A percentile compares a stretch with the other conserved stretches of the same genome.
Evolutionary conservation across 2,888 invertebrate species (phyloP).

Genomic region (Timema podura): DNA sequence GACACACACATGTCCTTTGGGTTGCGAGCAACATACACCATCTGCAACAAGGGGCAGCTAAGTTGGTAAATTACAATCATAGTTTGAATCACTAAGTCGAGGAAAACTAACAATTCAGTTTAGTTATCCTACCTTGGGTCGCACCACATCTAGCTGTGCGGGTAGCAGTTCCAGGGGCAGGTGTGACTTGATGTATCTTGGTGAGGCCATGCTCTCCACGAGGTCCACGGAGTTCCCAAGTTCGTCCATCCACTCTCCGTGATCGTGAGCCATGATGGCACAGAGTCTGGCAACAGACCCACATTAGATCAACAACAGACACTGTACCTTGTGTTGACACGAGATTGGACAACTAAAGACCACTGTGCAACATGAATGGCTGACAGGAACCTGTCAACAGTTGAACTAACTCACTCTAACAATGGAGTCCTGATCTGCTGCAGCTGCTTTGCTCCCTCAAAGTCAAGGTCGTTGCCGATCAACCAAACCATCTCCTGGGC

Average conservation of each 20-base stretch:
- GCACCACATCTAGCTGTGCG: constrained; percentile 54
- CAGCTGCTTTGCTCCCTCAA: constrained; percentile 60
- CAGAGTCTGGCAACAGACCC: constrained; percentile 44
- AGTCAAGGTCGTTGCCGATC: constrained; percentile 76
- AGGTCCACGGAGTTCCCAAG: constrained; percentile 69
- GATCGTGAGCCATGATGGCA: constrained; percentile 58
- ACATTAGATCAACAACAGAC: too few species aligned
- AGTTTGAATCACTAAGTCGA: background rate
- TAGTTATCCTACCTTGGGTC: constrained; percentile 59
- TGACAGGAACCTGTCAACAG: background rate
- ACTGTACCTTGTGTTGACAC: too few species aligned
- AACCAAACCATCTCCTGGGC: constrained; percentile 91
- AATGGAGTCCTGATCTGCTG: constrained; percentile 67
- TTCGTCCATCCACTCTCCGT: constrained; percentile 51
- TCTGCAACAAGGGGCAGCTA: constrained; percentile 48
- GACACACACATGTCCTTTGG: constrained; percentile 89
- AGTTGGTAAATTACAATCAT: background rate
- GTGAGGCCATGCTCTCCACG: constrained; percentile 62
- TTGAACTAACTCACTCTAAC: constrained; percentile 54
- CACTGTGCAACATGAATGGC: too few species aligned
- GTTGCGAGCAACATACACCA: constrained; percentile 83
- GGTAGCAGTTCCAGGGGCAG: constrained; percentile 70
- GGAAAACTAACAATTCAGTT: background rate
- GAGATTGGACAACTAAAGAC: too few species aligned
- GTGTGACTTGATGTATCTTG: constrained; percentile 72